These are phyloP conservation scores for Aplysina aerophoba DNA, from an alignment of 37 sponge, comb jelly and placozoan species.

Conservation along the genomic window DNA sequence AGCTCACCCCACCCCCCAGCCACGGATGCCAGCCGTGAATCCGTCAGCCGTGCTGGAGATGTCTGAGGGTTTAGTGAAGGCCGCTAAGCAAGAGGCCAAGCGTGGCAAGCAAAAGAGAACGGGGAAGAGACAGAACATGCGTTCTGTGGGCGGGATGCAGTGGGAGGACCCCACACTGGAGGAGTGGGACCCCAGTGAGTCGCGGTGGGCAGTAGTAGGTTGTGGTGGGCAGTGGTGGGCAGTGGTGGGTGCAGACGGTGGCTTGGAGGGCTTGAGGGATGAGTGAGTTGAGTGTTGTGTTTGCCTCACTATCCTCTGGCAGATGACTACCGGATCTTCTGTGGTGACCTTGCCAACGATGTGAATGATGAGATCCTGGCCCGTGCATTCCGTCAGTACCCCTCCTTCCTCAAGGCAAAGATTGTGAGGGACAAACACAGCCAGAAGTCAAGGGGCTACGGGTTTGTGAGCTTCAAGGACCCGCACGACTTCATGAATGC, in stretches of 20 bases:
- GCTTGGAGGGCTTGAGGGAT: no score
- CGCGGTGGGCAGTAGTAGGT: no score
- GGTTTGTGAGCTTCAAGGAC: conserved; percentile 96
- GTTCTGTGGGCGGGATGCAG: conserved; percentile 82
- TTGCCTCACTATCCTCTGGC: not conserved
- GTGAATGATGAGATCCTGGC: conserved; percentile 91
- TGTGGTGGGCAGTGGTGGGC: not conserved
- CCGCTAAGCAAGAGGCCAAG: conserved; percentile 21
- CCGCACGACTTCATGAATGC: conserved; percentile 94
- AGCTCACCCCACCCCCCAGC: not conserved
- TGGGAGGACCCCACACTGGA: conserved; percentile 92
- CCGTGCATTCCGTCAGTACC: conserved; percentile 86
- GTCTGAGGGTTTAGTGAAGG: conserved; percentile 21
- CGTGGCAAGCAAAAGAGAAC: conserved; percentile 42
- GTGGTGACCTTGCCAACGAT: conserved; percentile 97
- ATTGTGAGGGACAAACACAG: conserved; percentile 92
- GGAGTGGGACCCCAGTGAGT: conserved; percentile 93
- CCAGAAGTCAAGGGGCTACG: conserved; percentile 96
- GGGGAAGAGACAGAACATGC: conserved; percentile 73
- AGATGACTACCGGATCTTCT: conserved; percentile 93
- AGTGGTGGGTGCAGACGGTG: not conserved
- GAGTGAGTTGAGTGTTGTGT: no score
- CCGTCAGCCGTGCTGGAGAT: not conserved
- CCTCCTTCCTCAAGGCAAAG: conserved; percentile 86
- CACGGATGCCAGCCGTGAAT: not conserved